phyloP scores from a whole-genome alignment of 2,113 vertebrate genomes.

The Scolopax mira region DNA sequence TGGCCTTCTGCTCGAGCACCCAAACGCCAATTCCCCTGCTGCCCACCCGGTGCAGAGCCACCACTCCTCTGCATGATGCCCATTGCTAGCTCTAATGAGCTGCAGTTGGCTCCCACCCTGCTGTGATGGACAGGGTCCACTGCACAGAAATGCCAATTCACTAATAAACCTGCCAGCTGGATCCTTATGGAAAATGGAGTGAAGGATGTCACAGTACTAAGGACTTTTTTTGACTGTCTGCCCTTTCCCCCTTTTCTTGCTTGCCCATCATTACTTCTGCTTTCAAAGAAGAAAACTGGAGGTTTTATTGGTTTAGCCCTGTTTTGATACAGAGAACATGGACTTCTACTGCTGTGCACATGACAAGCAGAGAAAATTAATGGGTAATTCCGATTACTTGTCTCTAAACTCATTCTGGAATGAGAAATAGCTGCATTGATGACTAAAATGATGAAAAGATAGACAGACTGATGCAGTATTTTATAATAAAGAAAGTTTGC shows the following conservation, averaged over 20 bases:
- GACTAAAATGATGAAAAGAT: not conserved
- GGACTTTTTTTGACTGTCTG: not conserved
- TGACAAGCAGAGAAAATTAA: not conserved
- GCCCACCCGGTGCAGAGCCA: not conserved
- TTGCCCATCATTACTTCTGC: not conserved
- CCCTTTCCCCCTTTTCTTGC: not conserved
- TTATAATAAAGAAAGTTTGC: not conserved
- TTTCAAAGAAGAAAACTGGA: not conserved
- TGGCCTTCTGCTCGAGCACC: not conserved
- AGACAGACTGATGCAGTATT: not conserved
- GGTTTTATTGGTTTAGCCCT: not conserved
- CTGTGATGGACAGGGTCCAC: not conserved
- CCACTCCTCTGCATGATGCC: not conserved
- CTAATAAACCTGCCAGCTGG: not conserved
- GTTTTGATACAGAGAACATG: not conserved
- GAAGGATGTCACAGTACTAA: not conserved
- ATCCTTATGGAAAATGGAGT: not conserved
- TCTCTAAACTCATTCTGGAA: not conserved
- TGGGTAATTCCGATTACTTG: not conserved
- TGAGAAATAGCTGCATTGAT: not conserved
- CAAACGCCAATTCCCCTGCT: rapidly evolving
- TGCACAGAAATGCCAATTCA: rapidly evolving
- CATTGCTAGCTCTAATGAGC: not conserved
- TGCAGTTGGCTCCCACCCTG: not conserved
- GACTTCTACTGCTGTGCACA: not conserved